A percentile compares a stretch with the other conserved stretches of the same genome.
phyloP scores from a whole-genome alignment of 2,888 invertebrate genomes.

The Drosophila emarginata region DNA sequence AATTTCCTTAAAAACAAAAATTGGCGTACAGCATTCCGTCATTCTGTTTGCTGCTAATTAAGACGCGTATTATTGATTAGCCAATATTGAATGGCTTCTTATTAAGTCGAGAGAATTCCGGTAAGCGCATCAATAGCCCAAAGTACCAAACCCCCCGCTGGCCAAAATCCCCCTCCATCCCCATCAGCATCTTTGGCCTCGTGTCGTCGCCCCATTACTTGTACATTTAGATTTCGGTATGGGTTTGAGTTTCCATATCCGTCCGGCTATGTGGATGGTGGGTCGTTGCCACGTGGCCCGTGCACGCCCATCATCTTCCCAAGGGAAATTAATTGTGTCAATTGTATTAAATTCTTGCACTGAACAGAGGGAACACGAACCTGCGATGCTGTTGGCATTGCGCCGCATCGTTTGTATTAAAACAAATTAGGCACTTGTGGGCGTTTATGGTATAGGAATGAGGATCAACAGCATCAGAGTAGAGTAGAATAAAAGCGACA shows the following conservation, averaged over 20 bases:
- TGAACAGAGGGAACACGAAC: conserved; percentile 13
- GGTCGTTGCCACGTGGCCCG: conserved; percentile 3
- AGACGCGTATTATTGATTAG: conserved; percentile 28
- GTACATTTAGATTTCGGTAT: background rate
- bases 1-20: background rate
- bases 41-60: conserved; percentile 12
- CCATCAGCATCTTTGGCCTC: background rate
- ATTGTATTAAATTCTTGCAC: conserved; percentile 32
- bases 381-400: background rate
- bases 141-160: background rate
- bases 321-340: conserved; percentile 33
- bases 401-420: conserved; percentile 30
- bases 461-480: conserved; percentile 6
- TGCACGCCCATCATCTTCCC: conserved; percentile 19
- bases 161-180: no score
- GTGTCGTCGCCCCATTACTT: background rate
- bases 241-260: background rate
- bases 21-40: background rate
- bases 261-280: background rate
- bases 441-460: conserved; percentile 25
- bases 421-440: conserved; percentile 34
- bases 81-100: conserved; percentile 23
- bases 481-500: conserved; percentile 1
- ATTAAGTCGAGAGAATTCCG: conserved; percentile 24
- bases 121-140: conserved; percentile 4